Base-by-base conservation (phyloP, 2,797 vertebrate species). In the Catostomus latipinnis region DNA sequence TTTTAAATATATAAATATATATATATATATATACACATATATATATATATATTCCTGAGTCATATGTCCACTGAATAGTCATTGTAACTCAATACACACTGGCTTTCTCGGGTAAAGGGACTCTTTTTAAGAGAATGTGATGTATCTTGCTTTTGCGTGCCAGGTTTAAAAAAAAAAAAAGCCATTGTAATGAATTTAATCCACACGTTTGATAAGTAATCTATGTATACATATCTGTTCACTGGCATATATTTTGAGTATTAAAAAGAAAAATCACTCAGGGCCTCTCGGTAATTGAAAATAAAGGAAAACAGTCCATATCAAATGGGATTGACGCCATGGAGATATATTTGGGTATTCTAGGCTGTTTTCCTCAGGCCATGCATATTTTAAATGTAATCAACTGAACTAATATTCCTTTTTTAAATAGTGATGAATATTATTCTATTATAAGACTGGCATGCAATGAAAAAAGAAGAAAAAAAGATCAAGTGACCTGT, bases 141-240 rank as follows among this genome's bases (percentile, higher is more conserved):
- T n/a, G 90, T 93, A 89, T 88, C 82, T 73, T 83, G 91, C 89
- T 90, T 84, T 88, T 93, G 80, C 76, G 91, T 93, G 90, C 93
- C 93, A 93, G 93, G 91, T 93, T 92, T 89, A 68, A 76, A 58
- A 88, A 34, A 34, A 4, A 90, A 84, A 85, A 34, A 34, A 94
- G 93, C 94, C 93, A 94, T 95, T 93, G 88, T 91, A 93, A 95
- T 93, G 89, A 94, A 92, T 94, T 88, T 93, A 90, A 93, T 91
- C 91, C 93, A 94, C 93, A 94, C 92, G 93, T 94, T 94, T 93
- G 92, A 94, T 92, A 93, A 93, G 90, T 92, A 93, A 93, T 92
- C 90, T 92, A 91, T 92, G 92, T 94, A 94, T 93, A 95, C 92
- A 95, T 94, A 95, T 94, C 93, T 93, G 92, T 93, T 93, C 87